Base-by-base conservation (phyloP, 2,797 vertebrate genomes). In the Malacoctenus gilli region DNA sequence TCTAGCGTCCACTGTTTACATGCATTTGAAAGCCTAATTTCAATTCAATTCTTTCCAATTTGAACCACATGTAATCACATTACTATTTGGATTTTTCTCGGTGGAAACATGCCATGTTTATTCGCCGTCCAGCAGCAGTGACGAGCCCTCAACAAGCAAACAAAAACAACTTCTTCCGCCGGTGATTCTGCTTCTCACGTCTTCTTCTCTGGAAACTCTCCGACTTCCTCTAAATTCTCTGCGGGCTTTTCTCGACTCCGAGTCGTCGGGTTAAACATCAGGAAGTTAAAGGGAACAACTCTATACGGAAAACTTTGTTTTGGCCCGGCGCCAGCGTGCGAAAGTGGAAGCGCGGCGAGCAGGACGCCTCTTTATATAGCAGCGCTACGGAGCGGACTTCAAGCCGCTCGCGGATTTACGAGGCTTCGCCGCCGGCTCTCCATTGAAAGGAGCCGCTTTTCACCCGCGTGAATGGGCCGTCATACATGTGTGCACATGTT, bases 391-490 rank as follows among this genome's bases (percentile, higher is more conserved):
- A 82, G 77, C 61, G 59, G 72, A 75, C 61, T 66, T 78, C 81
- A 83, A 75, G 77, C 78, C 48, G 77, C 63, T 77, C 42, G 15
- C 66, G 68, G 68, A 85, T 85, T 87, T 79, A 87, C 22, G 46
- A 72, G 51, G 59, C n/a, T n/a, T n/a, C n/a, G 59, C 67, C 66
- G 75, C 68, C 68, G 73, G 63, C 69, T 66, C 15, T 10, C 75
- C 79, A 74, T 79, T 76, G 75, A 86, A 85, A 81, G 72, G 59
- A 68, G 43, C 47, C 75, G 79, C 85, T 89, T 85, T 86, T 87
- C 71, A 84, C 48, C 52, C 59, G 54, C 49, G 31, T 31, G 35
- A 25, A 35, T 46, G 25, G 25, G 0, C 8, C 35, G 4, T 23
- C 37, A 47, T 39, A 14, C 34, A 22, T 23, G 34, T 38, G 64